Conservation (phyloP, 2,113 vertebrate species). For the Todiramphus saurophagus region DNA sequence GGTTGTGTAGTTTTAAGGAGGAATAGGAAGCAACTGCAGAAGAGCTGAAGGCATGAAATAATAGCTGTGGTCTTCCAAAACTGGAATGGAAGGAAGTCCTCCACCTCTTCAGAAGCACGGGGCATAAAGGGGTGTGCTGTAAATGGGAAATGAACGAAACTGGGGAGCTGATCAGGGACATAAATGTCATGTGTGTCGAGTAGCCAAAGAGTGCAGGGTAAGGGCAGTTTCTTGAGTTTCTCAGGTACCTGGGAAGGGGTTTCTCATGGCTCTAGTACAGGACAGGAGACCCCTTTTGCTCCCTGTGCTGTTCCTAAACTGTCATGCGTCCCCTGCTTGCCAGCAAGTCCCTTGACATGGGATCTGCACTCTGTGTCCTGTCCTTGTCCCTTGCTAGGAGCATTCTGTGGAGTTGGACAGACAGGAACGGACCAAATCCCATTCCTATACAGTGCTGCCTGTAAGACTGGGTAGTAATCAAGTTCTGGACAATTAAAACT, state of each 20-base stretch:
- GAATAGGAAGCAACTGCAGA: not conserved
- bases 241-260: not conserved
- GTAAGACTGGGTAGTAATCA: not conserved
- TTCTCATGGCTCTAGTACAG: not conserved
- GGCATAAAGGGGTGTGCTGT: not conserved
- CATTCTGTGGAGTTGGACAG: not conserved
- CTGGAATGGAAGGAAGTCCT: not conserved
- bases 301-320: not conserved
- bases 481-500: not conserved
- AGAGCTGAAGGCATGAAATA: not conserved
- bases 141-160: not conserved
- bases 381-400: not conserved
- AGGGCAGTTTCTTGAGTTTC: not conserved
- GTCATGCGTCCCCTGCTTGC: not conserved
- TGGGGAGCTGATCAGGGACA: not conserved
- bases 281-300: not conserved
- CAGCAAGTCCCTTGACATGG: not conserved
- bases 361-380: not conserved
- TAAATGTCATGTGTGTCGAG: rapidly evolving
- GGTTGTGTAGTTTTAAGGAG: not conserved
- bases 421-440: not conserved
- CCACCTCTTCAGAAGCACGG: not conserved
- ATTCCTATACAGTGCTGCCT: not conserved
- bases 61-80: not conserved
- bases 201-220: not conserved